A percentile compares a stretch with the other conserved stretches of the same genome.
phyloP scores from a whole-genome alignment of 2,888 invertebrate genomes.

The Embidobia sp. region DNA sequence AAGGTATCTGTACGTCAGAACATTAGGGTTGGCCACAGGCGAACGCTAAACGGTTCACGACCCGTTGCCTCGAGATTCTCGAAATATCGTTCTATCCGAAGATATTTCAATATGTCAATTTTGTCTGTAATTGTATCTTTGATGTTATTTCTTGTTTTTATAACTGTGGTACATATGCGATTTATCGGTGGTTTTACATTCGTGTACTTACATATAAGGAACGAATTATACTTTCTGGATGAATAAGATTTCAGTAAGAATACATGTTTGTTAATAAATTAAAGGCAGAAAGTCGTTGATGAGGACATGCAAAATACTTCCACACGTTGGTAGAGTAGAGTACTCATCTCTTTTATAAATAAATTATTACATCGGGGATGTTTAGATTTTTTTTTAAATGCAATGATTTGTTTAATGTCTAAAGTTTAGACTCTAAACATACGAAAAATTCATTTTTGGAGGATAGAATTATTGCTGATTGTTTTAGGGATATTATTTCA shows the following conservation, averaged over 20 bases:
- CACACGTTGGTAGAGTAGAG: too few relatives aligned
- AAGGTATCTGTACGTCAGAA: slow-evolving; percentile 69
- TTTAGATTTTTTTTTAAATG: too few relatives aligned
- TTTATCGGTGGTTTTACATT: slow-evolving; percentile 1
- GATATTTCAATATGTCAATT: slow-evolving; percentile 60
- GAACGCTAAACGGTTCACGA: slow-evolving; percentile 60
- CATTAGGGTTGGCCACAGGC: slow-evolving; percentile 65
- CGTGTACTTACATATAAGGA: slow-evolving; percentile 1
- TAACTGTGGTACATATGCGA: slow-evolving; percentile 1
- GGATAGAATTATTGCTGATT: too few relatives aligned
- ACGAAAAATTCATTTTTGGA: too few relatives aligned
- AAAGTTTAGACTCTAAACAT: too few relatives aligned
- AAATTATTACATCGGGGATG: too few relatives aligned
- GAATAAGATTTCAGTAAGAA: background rate
- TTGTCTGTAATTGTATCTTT: slow-evolving; percentile 49
- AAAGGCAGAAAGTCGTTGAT: too few relatives aligned
- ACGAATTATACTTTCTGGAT: background rate
- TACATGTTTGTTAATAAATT: too few relatives aligned
- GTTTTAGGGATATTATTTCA: too few relatives aligned
- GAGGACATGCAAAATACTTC: too few relatives aligned
- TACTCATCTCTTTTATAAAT: too few relatives aligned
- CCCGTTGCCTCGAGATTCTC: slow-evolving; percentile 37
- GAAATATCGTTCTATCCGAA: slow-evolving; percentile 44
- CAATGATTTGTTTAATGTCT: too few relatives aligned
- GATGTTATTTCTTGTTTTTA: slow-evolving; percentile 26